A percentile compares a stretch with the other conserved stretches of the same genome.
phyloP scores from a whole-genome alignment of 1,140 invertebrate species.

The Bathynomus jamesi region DNA sequence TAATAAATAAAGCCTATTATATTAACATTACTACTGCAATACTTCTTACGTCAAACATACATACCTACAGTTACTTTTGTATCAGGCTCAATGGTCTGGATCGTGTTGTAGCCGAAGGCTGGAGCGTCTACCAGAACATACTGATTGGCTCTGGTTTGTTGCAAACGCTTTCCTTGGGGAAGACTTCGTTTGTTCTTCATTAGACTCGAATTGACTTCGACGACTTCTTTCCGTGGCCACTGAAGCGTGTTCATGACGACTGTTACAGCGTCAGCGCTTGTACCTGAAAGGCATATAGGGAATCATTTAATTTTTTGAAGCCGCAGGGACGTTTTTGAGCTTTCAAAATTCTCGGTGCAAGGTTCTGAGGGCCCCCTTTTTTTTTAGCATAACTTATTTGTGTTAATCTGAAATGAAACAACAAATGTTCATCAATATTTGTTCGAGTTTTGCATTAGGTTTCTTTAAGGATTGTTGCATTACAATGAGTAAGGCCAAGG shows the following conservation, averaged over 20 bases:
- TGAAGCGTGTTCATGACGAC: conserved; percentile 34
- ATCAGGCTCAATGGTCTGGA: background rate
- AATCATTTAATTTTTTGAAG: background rate
- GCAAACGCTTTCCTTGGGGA: background rate
- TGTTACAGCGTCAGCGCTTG: background rate
- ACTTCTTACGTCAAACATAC: background rate
- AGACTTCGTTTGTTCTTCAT: background rate
- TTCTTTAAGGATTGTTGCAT: no score
- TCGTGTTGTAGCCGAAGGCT: conserved; percentile 5
- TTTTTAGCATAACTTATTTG: no score
- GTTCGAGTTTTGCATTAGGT: no score
- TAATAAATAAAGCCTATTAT: background rate
- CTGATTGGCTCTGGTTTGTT: background rate
- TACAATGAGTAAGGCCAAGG: no score
- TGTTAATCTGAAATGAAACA: no score
- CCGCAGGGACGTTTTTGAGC: no score
- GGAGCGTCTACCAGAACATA: conserved; percentile 16
- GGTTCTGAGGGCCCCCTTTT: no score
- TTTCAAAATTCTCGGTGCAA: no score
- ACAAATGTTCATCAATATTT: no score
- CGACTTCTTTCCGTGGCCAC: conserved; percentile 26
- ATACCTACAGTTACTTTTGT: conserved; percentile 16
- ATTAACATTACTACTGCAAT: background rate
- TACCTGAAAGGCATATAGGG: background rate
- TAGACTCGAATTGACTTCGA: conserved; percentile 1